Percentiles rank a stretch among this genome's conserved stretches.
These are phyloP conservation scores for Monomorium pharaonis DNA, from an alignment of 1,140 invertebrate species.

Conservation along the genomic window DNA sequence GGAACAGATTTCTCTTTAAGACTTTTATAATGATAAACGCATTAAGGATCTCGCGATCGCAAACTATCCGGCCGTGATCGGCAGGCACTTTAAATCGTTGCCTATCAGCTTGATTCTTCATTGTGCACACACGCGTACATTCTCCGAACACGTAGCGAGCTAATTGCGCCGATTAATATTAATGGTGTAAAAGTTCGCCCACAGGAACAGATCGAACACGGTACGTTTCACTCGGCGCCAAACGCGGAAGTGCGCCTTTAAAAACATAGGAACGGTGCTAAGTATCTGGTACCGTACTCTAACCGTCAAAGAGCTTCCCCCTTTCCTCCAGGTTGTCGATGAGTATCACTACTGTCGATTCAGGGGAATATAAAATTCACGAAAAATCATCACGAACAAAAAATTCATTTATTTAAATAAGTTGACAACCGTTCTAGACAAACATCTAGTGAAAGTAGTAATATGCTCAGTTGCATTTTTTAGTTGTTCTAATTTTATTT, in stretches of 20 bases:
- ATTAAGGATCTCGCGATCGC: not conserved
- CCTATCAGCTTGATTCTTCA: not conserved
- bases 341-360: not conserved
- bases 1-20: not conserved
- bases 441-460: not conserved
- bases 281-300: constrained; percentile 10
- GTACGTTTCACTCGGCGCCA: constrained; percentile 49
- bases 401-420: not conserved
- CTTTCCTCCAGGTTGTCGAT: not conserved
- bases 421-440: not conserved
- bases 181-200: constrained; percentile 52
- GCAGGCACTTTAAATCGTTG: not conserved
- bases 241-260: constrained; percentile 60
- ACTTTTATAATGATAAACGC: not conserved
- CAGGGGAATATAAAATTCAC: not conserved
- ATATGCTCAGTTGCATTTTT: not conserved
- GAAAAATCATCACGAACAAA: not conserved
- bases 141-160: not conserved
- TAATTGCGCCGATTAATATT: constrained; percentile 46
- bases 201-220: not conserved
- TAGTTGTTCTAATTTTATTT: not conserved
- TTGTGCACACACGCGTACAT: constrained; percentile 16
- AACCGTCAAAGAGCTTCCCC: not conserved
- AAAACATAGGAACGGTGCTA: constrained; percentile 2
- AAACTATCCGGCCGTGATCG: not conserved